These are phyloP conservation scores for Brachyalestes nurse DNA, from an alignment of 2,797 vertebrate genomes.

Conservation along the genomic window DNA sequence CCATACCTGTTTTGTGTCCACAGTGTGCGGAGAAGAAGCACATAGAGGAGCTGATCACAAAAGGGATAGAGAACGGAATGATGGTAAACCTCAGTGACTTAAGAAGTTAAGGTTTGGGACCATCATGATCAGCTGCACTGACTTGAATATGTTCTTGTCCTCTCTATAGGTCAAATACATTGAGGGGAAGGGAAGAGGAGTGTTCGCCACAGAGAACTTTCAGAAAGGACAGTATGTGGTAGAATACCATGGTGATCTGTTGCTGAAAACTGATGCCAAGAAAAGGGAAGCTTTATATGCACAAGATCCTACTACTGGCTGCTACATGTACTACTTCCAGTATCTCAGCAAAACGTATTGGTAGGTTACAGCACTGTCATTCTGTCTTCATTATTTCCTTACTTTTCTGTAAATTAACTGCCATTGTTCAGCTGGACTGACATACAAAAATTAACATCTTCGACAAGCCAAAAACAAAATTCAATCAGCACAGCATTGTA, in stretches of 20 bases:
- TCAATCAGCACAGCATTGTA: no score
- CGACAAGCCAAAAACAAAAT: no score
- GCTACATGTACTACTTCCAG: constrained; percentile 99
- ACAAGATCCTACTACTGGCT: constrained; percentile 91
- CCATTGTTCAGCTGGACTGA: no score
- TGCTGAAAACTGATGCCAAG: constrained; percentile 92
- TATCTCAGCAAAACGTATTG: constrained; percentile 97
- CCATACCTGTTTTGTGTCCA: constrained; percentile 23
- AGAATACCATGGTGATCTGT: constrained; percentile 97
- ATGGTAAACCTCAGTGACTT: constrained; percentile 78
- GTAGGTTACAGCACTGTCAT: constrained; percentile 71
- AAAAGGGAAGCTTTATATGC: constrained; percentile 89
- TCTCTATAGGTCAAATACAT: constrained; percentile 87
- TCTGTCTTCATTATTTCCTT: no score
- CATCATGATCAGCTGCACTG: background rate
- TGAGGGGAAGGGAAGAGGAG: constrained; percentile 92
- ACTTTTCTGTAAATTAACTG: no score
- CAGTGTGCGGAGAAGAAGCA: constrained; percentile 92
- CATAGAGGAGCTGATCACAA: constrained; percentile 89
- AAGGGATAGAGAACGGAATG: constrained; percentile 95
- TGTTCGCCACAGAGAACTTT: constrained; percentile 90
- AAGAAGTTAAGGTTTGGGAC: background rate
- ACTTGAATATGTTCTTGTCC: background rate
- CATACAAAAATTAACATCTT: no score
- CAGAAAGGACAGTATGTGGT: constrained; percentile 94